phyloP scores from a whole-genome alignment of 2,797 vertebrate species.

The Coracias cyanogaster region DNA sequence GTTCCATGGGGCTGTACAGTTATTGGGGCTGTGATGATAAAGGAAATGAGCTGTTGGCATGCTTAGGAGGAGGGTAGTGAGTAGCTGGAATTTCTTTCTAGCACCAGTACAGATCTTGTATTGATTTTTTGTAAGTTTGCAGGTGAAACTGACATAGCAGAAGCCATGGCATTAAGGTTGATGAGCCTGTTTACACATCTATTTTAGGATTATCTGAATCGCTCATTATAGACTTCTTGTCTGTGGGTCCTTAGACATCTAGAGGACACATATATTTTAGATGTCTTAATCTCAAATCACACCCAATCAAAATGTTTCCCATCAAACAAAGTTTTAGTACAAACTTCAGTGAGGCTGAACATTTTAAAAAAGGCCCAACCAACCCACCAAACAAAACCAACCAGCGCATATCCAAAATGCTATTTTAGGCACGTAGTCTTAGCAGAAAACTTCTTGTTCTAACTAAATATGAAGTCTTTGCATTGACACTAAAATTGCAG shows the following conservation, averaged over 20 bases:
- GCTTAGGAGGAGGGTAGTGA: not conserved
- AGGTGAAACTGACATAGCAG: not conserved
- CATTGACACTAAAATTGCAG: not conserved
- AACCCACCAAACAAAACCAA: not conserved
- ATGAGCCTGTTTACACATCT: not conserved
- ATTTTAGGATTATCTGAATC: not conserved
- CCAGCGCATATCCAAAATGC: not conserved
- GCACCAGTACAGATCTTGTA: not conserved
- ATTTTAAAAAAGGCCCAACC: not conserved
- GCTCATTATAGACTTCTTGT: not conserved
- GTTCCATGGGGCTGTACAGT: not conserved
- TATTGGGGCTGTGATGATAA: fast-evolving
- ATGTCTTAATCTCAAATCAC: not conserved
- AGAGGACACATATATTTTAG: not conserved
- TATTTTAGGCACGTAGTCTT: not conserved
- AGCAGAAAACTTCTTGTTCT: not conserved
- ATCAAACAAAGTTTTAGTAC: not conserved
- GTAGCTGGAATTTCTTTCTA: not conserved
- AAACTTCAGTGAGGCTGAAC: not conserved
- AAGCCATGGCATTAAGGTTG: not conserved
- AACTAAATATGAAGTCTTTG: not conserved
- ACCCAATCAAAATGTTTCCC: not conserved
- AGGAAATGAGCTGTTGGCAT: not conserved
- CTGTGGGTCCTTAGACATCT: not conserved
- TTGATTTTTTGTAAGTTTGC: not conserved